Conservation (phyloP, 2,888 invertebrate species). For the Yponomeuta plumbellus region DNA sequence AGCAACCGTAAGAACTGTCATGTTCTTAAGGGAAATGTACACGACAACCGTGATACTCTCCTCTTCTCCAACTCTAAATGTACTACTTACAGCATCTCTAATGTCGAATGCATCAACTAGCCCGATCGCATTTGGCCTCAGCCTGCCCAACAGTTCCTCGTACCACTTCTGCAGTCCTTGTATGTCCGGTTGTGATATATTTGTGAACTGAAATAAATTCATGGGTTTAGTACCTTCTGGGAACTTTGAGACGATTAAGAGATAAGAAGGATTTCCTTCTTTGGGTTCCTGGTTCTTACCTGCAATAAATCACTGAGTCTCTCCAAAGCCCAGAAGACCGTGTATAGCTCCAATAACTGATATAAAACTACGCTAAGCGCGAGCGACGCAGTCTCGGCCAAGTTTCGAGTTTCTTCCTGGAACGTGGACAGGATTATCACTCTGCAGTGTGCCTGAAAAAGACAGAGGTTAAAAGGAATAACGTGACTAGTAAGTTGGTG, state of each 20-base stretch:
- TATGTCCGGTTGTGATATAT: conserved; percentile 60
- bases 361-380: conserved; percentile 78
- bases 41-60: no score
- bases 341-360: conserved; percentile 85
- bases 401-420: conserved; percentile 68
- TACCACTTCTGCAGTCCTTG: conserved; percentile 79
- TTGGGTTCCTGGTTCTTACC: conserved; percentile 61
- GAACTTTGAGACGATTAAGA: no score
- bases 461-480: not conserved
- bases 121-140: conserved; percentile 91
- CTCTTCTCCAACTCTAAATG: not conserved
- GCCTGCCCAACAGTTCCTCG: conserved; percentile 79
- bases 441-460: conserved; percentile 85
- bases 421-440: conserved; percentile 86
- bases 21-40: no score
- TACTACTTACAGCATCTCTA: conserved; percentile 78
- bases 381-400: conserved; percentile 70
- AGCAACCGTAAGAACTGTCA: no score
- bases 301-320: conserved; percentile 86
- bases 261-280: no score
- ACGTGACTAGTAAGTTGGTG: not conserved
- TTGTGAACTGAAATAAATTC: conserved; percentile 77
- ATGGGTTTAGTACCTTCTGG: no score
- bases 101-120: conserved; percentile 95
- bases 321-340: conserved; percentile 84